Evolutionary conservation across 2,888 invertebrate genomes (phyloP), one percentile per base, ranked within the genome.

Genomic region (Zootermopsis nevadensis): DNA sequence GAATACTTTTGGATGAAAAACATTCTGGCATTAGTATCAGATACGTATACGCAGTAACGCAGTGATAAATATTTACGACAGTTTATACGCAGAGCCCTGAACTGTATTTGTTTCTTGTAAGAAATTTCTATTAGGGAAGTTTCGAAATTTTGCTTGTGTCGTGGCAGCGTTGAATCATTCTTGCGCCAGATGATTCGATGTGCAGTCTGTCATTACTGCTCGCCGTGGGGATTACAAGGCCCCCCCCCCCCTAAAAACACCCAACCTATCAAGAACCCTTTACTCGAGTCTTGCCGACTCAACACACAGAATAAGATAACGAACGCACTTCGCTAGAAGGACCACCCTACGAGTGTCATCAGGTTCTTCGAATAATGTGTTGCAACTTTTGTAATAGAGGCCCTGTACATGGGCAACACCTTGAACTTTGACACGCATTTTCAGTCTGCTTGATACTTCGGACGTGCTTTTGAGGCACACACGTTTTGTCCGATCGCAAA

Each of bases 341-440:
- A 76, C 76, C 76, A 42, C 76, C 42, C 76, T 15, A 35, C 30
- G 27, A n/a, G 76, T 42, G 42, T 42, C 76, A 76, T 42, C 42
- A 38, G 15, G 42, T 30, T 27, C 42, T 60, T 60, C 27, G n/a
- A 0, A 60, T 6, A 27, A 60, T 4, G 27, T 27, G 60, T 27
- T 60, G 8, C 60, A 60, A 27, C 60, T 55, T 55, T n/a, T 1
- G 12, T 22, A 55, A 22, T 6, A 6, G 12, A 42, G 12, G 38
- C 7, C 8, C 15, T 12, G 38, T 1, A 8, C 38, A 1, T 42
- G 12, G 22, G 12, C 4, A 2, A 60, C 27, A 60, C 42, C 74
- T 74, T 74, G 74, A 74, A 74, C 42, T 74, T 35, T 74, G 74
- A 42, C 74, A 10, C 38, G 74, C 74, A 74, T 8, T 74, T 74